phyloP scores from a whole-genome alignment of 2,797 vertebrate genomes.

The Karalla daura region DNA sequence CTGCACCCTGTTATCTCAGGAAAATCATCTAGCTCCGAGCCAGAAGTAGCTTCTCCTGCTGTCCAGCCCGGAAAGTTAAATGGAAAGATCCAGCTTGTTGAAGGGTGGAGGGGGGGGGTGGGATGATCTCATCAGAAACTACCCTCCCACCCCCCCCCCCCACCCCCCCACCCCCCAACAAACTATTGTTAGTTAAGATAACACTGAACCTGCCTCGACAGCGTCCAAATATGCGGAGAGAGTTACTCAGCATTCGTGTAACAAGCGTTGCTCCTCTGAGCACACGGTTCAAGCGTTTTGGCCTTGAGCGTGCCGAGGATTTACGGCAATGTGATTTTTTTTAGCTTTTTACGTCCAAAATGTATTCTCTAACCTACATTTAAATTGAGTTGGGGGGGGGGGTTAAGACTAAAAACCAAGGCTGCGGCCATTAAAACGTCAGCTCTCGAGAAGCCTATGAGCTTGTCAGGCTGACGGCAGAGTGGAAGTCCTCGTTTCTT shows the following conservation, averaged over 20 bases:
- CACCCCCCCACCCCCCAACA: no score
- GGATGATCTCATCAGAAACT: conserved; percentile 39
- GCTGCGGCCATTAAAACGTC: conserved; percentile 65
- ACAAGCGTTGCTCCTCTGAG: conserved; percentile 31
- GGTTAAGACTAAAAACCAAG: conserved; percentile 23
- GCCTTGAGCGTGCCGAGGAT: conserved; percentile 15
- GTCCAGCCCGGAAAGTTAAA: conserved; percentile 30
- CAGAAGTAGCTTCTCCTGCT: conserved; percentile 46
- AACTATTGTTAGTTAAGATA: conserved; percentile 62
- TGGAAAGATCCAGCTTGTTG: conserved; percentile 41
- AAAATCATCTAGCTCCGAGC: conserved; percentile 58
- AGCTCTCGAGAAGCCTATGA: conserved; percentile 50
- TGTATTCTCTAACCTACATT: conserved; percentile 18
- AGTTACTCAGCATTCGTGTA: conserved; percentile 50
- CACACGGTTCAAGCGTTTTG: conserved; percentile 6
- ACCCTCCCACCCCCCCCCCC: no score
- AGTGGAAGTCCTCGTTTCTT: conserved; percentile 49
- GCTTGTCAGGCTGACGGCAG: conserved; percentile 49
- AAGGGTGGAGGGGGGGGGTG: conserved; percentile 38
- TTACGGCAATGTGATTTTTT: not conserved
- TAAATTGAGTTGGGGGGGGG: no score
- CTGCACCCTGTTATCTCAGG: conserved; percentile 51
- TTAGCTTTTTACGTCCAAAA: conserved; percentile 14
- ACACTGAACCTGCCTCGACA: conserved; percentile 62
- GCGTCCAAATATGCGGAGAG: conserved; percentile 41